phyloP scores from a whole-genome alignment of 1,140 invertebrate species.

The Teleopsis dalmanni region DNA sequence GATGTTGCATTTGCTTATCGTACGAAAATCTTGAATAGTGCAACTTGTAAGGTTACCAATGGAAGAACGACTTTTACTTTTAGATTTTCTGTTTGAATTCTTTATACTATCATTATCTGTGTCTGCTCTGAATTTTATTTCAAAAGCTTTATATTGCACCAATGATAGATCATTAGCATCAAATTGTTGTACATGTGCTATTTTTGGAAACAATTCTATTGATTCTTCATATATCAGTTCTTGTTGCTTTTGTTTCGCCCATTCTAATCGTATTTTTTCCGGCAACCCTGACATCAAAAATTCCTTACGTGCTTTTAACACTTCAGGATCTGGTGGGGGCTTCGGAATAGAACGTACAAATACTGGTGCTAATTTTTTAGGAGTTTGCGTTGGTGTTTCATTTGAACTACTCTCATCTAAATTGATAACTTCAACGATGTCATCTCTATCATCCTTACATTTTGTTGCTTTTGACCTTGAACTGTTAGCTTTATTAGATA shows the following conservation, averaged over 20 bases:
- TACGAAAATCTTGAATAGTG: constrained; percentile 15
- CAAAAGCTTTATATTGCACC: not conserved
- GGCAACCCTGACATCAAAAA: constrained; percentile 56
- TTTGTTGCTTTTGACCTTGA: not conserved
- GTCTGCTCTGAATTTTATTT: not conserved
- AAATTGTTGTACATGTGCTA: constrained; percentile 46
- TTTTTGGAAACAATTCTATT: constrained; percentile 46
- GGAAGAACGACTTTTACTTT: not conserved
- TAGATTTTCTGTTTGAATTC: not conserved
- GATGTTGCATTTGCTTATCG: not conserved
- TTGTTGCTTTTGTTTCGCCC: constrained; percentile 42
- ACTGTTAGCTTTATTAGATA: not conserved
- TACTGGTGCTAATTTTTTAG: constrained; percentile 53
- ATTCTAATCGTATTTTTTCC: constrained; percentile 48
- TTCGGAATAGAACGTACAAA: constrained; percentile 49
- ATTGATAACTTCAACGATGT: constrained; percentile 24
- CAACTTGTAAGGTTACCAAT: constrained; percentile 18
- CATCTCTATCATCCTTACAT: constrained; percentile 1
- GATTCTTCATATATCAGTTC: constrained; percentile 36
- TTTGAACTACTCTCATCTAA: constrained; percentile 24
- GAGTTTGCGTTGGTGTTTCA: constrained; percentile 14
- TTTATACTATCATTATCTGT: not conserved
- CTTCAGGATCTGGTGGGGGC: constrained; percentile 46
- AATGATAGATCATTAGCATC: not conserved
- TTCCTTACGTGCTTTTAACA: constrained; percentile 50